phyloP scores from a whole-genome alignment of 1,140 invertebrate genomes.

The Lordiphosa collinella region DNA sequence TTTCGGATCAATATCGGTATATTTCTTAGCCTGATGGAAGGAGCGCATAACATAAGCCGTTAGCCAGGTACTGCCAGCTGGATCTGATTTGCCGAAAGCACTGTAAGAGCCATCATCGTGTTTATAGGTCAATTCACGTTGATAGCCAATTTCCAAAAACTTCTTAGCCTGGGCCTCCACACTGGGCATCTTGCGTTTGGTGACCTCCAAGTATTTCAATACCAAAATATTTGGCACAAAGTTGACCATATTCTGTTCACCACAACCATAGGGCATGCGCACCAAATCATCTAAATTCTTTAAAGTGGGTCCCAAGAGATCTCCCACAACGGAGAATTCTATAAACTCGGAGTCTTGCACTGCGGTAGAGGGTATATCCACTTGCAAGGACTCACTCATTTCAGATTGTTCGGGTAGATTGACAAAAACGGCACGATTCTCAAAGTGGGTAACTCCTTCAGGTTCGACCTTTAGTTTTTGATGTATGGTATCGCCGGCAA shows the following conservation, averaged over 20 bases:
- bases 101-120: constrained; percentile 96
- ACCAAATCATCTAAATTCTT: constrained; percentile 88
- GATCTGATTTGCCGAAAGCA: constrained; percentile 91
- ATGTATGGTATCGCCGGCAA: constrained; percentile 87
- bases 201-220: constrained; percentile 85
- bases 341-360: constrained; percentile 86
- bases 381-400: constrained; percentile 82
- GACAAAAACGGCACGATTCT: constrained; percentile 87
- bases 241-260: constrained; percentile 97
- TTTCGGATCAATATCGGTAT: constrained; percentile 88
- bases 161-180: constrained; percentile 83
- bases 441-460: constrained; percentile 89
- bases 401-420: constrained; percentile 83
- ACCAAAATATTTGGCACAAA: constrained; percentile 95
- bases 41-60: constrained; percentile 95
- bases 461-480: constrained; percentile 87
- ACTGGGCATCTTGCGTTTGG: constrained; percentile 35
- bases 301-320: constrained; percentile 89
- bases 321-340: constrained; percentile 87
- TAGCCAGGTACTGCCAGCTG: constrained; percentile 92
- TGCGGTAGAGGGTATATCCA: constrained; percentile 86
- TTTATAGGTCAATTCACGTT: constrained; percentile 94
- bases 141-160: constrained; percentile 93
- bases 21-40: constrained; percentile 89
- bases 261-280: constrained; percentile 93